Evolutionary conservation across 2,113 vertebrate genomes (phyloP), one percentile per base, ranked within the genome.

Genomic region (Lophura nycthemera): DNA sequence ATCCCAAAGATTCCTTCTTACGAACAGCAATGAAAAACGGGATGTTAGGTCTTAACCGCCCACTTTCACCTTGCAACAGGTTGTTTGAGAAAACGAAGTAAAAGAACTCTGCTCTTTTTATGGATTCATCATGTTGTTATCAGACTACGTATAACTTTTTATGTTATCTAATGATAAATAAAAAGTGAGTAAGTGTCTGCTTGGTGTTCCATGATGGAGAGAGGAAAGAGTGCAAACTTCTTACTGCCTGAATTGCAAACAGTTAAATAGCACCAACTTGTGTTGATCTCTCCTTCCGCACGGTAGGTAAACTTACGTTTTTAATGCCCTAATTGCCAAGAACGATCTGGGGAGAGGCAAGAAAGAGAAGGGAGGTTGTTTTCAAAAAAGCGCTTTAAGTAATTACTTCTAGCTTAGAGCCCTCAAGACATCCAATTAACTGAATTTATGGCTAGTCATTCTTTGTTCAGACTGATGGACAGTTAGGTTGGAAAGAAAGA

Each of bases 51-150:
- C 54, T 79, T 38, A 17, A 20, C 21, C 50, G 76, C 32, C 20
- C 20, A 36, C 71, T 89, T 0, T 0, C 7, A 22, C 40, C 85
- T 95, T 87, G 50, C 92, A 84, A 15, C 54, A 72, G 29, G 21
- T 48, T 70, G 60, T 36, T 92, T 92, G 92, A 66, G 84, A 92
- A 95, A 96, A 76, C n/a, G 38, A 27, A 83, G 40, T 45, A 78
- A 89, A 89, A 94, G 84, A 56, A 60, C 82, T 82, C 70, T 89
- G 80, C 75, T 92, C 52, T 88, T 78, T 72, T n/a, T 70, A 63
- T 83, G 45, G 67, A 22, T 47, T 4, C 10, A 34, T 89, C 21
- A 43, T 1, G 0, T 38, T 94, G 67, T 13, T 57, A 4, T 71
- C 74, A 47, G 59, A 73, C 42, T 20, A 48, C 38, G 42, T 59